These are phyloP conservation scores for Agrotis clavis DNA, from an alignment of 2,888 invertebrate species.

Conservation along the genomic window DNA sequence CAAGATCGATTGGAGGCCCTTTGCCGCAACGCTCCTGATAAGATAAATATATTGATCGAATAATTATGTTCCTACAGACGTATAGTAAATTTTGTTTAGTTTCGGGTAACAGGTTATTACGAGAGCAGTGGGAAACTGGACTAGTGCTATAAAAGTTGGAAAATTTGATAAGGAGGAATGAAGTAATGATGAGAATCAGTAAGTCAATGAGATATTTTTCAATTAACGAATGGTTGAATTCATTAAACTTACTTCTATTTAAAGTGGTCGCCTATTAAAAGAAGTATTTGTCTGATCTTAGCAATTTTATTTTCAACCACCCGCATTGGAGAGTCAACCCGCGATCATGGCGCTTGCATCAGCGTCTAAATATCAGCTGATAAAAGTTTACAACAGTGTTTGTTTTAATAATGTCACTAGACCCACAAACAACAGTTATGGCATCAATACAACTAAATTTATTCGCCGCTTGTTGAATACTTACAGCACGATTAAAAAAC, in stretches of 20 bases:
- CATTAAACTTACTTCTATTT: neutral
- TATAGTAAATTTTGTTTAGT: constrained; percentile 47
- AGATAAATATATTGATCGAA: constrained; percentile 72
- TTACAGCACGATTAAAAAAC: constrained; percentile 9
- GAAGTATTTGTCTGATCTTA: too few species aligned
- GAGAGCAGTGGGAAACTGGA: constrained; percentile 6
- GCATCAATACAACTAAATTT: neutral
- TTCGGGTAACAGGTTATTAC: constrained; percentile 28
- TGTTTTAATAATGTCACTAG: neutral
- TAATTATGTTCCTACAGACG: constrained; percentile 63
- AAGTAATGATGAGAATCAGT: neutral
- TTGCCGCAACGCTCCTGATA: constrained; percentile 70
- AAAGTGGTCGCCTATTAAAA: too few species aligned
- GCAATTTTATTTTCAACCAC: too few species aligned
- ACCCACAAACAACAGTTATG: constrained; percentile 7
- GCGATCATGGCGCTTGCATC: too few species aligned
- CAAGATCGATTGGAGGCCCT: constrained; percentile 73
- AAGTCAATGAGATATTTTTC: neutral
- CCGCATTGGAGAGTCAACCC: too few species aligned
- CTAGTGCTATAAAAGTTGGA: neutral
- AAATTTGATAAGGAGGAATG: neutral
- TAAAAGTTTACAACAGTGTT: too few species aligned
- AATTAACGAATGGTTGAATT: neutral
- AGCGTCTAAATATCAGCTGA: too few species aligned
- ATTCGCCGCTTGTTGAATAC: constrained; percentile 17